Conservation (phyloP, 2,797 vertebrate genomes). For the Ispidina picta region DNA sequence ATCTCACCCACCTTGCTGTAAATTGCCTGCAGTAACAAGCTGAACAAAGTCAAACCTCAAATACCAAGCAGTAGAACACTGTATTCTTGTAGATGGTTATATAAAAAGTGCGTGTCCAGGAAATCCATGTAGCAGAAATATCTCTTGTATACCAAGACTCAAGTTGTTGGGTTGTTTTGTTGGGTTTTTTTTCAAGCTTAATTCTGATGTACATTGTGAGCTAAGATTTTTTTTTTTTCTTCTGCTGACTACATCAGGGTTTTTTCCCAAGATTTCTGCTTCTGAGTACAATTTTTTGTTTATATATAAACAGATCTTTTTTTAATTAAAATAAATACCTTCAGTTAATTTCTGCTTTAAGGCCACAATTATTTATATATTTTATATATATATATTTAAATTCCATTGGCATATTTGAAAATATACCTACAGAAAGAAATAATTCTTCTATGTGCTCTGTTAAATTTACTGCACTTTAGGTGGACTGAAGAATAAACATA, state of each 20-base stretch:
- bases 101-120: background rate
- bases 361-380: background rate
- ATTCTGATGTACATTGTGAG: background rate
- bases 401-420: background rate
- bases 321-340: background rate
- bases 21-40: slow-evolving; percentile 48
- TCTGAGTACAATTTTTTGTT: background rate
- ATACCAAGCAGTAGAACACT: background rate
- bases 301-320: background rate
- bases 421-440: background rate
- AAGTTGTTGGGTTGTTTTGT: background rate
- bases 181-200: background rate
- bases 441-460: background rate
- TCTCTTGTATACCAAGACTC: background rate
- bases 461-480: background rate
- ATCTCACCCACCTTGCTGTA: slow-evolving; percentile 1
- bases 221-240: background rate
- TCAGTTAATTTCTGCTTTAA: background rate
- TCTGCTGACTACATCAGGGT: background rate
- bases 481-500: background rate
- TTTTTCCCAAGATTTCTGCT: background rate
- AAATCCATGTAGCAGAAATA: background rate
- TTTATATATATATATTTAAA: background rate
- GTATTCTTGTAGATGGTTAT: background rate
- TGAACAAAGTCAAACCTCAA: slow-evolving; percentile 25